Evolutionary conservation across 2,797 vertebrate species (phyloP).

Genomic region (Myripristis jacobus): DNA sequence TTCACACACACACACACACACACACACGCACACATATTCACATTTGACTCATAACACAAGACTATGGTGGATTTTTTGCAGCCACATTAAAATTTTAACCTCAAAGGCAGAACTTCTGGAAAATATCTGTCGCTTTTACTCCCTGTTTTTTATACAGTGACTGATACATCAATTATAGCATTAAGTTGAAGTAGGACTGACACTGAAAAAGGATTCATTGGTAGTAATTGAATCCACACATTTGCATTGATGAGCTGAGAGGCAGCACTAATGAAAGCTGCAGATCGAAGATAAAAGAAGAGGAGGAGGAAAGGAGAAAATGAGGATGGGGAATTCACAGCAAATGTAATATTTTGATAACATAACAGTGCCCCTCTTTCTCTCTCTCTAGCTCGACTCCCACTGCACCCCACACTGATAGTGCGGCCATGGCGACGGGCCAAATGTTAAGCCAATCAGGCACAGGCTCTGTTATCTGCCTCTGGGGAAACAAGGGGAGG

Average conservation of each 20-base stretch:
- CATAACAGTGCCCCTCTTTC: background rate
- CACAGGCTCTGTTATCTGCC: constrained; percentile 19
- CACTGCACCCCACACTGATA: background rate
- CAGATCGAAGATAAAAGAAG: constrained; percentile 35
- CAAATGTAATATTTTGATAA: constrained; percentile 37
- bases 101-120: too few relatives aligned
- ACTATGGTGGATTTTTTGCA: background rate
- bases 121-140: background rate
- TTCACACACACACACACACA: background rate
- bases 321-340: constrained; percentile 1
- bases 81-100: background rate
- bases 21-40: background rate
- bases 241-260: constrained; percentile 53
- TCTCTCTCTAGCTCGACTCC: constrained; percentile 3
- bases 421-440: constrained; percentile 1
- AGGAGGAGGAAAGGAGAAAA: constrained; percentile 11
- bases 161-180: constrained; percentile 7
- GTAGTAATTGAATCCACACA: constrained; percentile 56
- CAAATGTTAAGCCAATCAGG: constrained; percentile 24
- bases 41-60: background rate
- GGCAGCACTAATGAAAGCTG: constrained; percentile 41
- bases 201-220: constrained; percentile 43
- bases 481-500: constrained; percentile 11
- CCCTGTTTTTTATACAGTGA: background rate
- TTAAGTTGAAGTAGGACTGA: constrained; percentile 15